Base-by-base conservation (phyloP, 30 jellyfish, hydroid and myxozoan species). In the Chironex yamaguchii region DNA sequence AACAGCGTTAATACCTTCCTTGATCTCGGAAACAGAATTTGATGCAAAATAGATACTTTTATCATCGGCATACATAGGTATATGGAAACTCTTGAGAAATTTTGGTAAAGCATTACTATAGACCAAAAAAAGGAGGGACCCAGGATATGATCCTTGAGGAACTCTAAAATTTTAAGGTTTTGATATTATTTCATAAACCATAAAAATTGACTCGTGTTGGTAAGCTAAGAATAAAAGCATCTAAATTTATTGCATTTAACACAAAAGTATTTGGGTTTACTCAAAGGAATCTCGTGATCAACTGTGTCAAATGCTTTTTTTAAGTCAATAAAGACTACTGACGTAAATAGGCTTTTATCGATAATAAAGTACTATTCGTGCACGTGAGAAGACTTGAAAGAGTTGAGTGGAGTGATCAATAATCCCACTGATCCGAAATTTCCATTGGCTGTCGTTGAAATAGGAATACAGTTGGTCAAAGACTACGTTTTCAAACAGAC, bases 371-470 rank as follows among this genome's bases (percentile, higher is more conserved):
- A 78, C 82, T 81, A 78, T 58, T 78, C 82, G 82, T 58, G 90
- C 90, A 78, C 90, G 30, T 54, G 90, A 58, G 90, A 42, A 62
- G 90, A 62, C 82, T 17, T 32, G 69, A 54, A 30, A 31, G 90
- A 68, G 28, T 75, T 52, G 82, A 78, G 63, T 78, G 90, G 76
- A 78, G 90, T 31, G 22, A 78, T 29, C 50, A 70, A 78, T 54
- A 78, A 52, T 81, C 90, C n/a, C 81, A 78, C 90, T 78, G 78
- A 78, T 78, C 67, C 81, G 63, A 65, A 78, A 78, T 78, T 54
- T 78, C 90, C 23, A 81, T 22, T 62, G 58, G 51, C 25, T 78
- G 68, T 78, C 90, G 75, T 76, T 76, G 29, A 76, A 76, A 58
- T 76, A 76, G 81, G 81, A 50, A 58, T 76, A 76, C 88, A 76